Evolutionary conservation across 2,113 vertebrate species (phyloP), one percentile per base, ranked within the genome.

Genomic region (Anas platyrhynchos): DNA sequence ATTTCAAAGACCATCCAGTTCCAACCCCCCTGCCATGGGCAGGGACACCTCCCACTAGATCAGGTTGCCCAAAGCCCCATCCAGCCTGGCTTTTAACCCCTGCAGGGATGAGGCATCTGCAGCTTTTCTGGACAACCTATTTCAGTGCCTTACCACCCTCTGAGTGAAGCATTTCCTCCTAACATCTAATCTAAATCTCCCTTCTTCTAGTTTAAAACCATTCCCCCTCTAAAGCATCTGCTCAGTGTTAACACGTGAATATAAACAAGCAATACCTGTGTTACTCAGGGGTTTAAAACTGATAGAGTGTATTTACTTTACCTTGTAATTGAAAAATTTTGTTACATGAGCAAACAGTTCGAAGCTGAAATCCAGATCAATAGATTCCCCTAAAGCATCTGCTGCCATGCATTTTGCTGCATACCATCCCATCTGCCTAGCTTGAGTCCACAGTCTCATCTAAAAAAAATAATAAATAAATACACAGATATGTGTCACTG

Each of bases 361-460:
- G 43, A 99, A 99, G 98, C 99, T 99, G 98, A 99, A 99, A 94
- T 99, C 99, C 97, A 99, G 96, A 31, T 99, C 99, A 27, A 98
- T 90, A 1, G 97, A 34, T 43, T 99, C 97, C 11, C 98, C 98
- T 26, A 82, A 87, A 41, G 89, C 31, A 6, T 98, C 98, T 4
- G 99, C 99, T 2, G 98, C 98, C 97, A 99, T 99, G 94, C 99
- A 99, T 85, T 98, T 99, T 1, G 98, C 99, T 2, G 99, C 98
- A 7, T 99, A 98, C 98, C 98, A 99, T 44, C 99, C 99, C 99
- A 99, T 99, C 98, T 99, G 99, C 89, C 99, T 98, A 2, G 99
- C 99, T 54, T 99, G 99, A 7, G 99, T 99, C 99, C 99, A 99
- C 79, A 99, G 96, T 56, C 99, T 98, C 99, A 99, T 99, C 99